Evolutionary conservation across 2,113 vertebrate genomes (phyloP).

Genomic region (Etheostoma spectabile): DNA sequence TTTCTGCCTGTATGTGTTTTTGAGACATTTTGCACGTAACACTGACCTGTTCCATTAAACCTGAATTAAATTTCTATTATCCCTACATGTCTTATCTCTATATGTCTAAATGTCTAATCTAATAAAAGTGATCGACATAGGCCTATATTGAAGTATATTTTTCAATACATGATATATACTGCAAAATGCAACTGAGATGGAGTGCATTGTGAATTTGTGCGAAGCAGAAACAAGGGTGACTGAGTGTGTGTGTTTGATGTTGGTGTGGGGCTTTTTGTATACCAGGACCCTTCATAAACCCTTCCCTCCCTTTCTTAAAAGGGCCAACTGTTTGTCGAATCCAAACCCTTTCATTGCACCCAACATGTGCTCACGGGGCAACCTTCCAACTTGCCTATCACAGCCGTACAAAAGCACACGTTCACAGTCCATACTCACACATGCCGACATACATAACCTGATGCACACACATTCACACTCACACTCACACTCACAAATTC

Average conservation of each 20-base stretch:
- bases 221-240: background rate
- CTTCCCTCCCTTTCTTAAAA: constrained; percentile 18
- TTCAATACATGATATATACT: too few species aligned
- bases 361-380: constrained; percentile 24
- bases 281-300: constrained; percentile 23
- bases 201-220: background rate
- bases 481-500: background rate
- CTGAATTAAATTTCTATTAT: background rate
- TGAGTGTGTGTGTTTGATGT: background rate
- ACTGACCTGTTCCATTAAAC: background rate
- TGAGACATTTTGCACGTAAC: too few species aligned
- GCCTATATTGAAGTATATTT: too few species aligned
- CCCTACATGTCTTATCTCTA: background rate
- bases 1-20: background rate
- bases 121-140: background rate
- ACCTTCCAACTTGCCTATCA: constrained; percentile 2
- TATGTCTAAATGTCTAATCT: background rate
- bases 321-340: constrained; percentile 11
- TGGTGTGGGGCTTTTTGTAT: constrained; percentile 4
- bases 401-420: background rate
- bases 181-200: background rate
- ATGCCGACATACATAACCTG: background rate
- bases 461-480: background rate
- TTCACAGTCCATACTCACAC: constrained; percentile 1
- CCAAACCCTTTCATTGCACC: constrained; percentile 6